phyloP scores from a whole-genome alignment of 2,888 invertebrate genomes.

The Rhorus exstirpatorius region DNA sequence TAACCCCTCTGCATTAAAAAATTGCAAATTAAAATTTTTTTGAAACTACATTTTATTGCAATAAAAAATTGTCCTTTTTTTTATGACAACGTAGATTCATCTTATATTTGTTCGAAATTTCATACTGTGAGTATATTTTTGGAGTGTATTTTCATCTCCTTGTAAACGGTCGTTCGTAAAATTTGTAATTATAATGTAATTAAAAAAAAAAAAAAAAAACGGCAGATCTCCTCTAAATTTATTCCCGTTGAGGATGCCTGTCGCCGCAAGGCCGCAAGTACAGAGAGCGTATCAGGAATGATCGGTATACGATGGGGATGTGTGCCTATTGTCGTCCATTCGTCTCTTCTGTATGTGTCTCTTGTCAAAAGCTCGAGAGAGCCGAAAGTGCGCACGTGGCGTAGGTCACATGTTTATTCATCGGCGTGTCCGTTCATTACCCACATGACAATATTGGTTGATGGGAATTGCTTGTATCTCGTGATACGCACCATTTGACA shows the following conservation, averaged over 20 bases:
- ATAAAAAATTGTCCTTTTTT: no score
- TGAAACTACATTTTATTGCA: no score
- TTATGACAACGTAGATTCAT: no score
- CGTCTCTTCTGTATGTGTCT: constrained; percentile 22
- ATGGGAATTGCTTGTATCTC: constrained; percentile 85
- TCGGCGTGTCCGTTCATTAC: constrained; percentile 84
- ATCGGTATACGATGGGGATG: not conserved
- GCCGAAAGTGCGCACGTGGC: constrained; percentile 68
- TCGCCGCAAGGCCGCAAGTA: not conserved
- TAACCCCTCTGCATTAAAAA: no score
- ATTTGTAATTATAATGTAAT: no score
- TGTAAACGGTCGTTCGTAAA: no score
- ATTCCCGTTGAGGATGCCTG: not conserved
- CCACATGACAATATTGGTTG: constrained; percentile 86
- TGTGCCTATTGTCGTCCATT: constrained; percentile 18
- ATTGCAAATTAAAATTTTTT: no score
- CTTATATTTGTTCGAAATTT: no score
- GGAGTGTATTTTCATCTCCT: no score
- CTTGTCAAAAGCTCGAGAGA: constrained; percentile 42
- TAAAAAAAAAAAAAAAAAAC: not conserved
- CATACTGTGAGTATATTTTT: no score
- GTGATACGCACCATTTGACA: constrained; percentile 85
- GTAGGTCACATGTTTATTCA: constrained; percentile 84
- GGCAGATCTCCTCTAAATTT: not conserved
- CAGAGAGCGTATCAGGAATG: constrained; percentile 1